phyloP scores from a whole-genome alignment of 2,797 vertebrate genomes.

The Myotis vivesi region DNA sequence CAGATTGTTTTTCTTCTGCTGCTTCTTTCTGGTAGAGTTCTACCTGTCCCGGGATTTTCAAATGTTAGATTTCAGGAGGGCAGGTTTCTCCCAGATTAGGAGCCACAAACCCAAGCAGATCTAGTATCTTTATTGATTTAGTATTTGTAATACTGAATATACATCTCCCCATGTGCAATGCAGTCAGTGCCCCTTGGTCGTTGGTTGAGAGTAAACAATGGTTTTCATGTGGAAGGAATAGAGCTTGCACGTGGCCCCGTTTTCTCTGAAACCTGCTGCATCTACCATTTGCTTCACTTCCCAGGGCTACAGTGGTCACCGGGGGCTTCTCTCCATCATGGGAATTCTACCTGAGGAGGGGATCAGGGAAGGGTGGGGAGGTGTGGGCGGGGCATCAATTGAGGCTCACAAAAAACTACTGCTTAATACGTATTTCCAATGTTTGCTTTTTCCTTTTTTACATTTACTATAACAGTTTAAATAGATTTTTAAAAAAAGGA shows the following conservation, averaged over 20 bases:
- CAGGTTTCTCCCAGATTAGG: not conserved
- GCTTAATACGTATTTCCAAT: not conserved
- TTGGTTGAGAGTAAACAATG: not conserved
- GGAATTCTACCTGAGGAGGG: not conserved
- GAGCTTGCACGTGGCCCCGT: not conserved
- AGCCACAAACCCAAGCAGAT: not conserved
- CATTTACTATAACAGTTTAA: not conserved
- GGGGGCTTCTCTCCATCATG: not conserved
- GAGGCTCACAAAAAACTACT: not conserved
- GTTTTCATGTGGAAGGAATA: not conserved
- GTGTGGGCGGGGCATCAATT: not conserved
- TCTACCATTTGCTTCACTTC: rapidly evolving
- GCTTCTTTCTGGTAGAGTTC: not conserved
- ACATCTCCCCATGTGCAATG: no score
- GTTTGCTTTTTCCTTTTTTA: not conserved
- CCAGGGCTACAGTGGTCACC: not conserved
- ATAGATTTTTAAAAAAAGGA: not conserved
- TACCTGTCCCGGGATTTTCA: not conserved
- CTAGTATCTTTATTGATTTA: not conserved
- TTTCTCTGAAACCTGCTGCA: not conserved
- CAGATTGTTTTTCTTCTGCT: not conserved
- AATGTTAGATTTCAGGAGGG: not conserved
- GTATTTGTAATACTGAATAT: not conserved
- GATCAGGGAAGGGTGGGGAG: not conserved
- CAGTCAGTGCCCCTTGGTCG: not conserved